Evolutionary conservation across 1,140 invertebrate species (phyloP).

Genomic region (Leptopilina clavipes): DNA sequence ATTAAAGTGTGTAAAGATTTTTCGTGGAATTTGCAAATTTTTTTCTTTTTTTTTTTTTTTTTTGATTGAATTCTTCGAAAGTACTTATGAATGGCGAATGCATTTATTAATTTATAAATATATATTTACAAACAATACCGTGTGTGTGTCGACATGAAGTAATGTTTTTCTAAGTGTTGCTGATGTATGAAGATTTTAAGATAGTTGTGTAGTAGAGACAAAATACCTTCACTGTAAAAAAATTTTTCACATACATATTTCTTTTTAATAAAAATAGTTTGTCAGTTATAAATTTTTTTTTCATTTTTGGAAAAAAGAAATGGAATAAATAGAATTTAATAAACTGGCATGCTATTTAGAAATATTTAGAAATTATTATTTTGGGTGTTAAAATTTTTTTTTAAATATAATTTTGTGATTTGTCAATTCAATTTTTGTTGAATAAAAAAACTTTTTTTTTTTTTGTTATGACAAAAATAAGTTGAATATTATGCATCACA

Average conservation of each 20-base stretch:
- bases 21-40: background rate
- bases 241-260: background rate
- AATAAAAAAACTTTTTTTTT: too few relatives aligned
- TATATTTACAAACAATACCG: background rate
- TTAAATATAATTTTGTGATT: too few relatives aligned
- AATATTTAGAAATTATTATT: too few relatives aligned
- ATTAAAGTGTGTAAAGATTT: background rate
- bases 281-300: background rate
- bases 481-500: too few relatives aligned
- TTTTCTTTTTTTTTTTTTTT: too few relatives aligned
- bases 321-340: too few relatives aligned
- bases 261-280: background rate
- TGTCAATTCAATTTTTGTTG: too few relatives aligned
- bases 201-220: conserved; percentile 12
- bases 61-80: background rate
- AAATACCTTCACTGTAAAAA: conserved; percentile 14
- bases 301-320: background rate
- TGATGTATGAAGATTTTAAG: conserved; percentile 24
- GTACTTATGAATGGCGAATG: conserved; percentile 1
- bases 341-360: too few relatives aligned
- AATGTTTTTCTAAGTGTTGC: conserved; percentile 19
- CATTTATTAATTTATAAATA: conserved; percentile 21
- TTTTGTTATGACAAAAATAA: too few relatives aligned
- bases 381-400: too few relatives aligned
- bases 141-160: background rate